Conservation (phyloP, 1,140 invertebrate genomes). For the Drosophila malerkotliana region DNA sequence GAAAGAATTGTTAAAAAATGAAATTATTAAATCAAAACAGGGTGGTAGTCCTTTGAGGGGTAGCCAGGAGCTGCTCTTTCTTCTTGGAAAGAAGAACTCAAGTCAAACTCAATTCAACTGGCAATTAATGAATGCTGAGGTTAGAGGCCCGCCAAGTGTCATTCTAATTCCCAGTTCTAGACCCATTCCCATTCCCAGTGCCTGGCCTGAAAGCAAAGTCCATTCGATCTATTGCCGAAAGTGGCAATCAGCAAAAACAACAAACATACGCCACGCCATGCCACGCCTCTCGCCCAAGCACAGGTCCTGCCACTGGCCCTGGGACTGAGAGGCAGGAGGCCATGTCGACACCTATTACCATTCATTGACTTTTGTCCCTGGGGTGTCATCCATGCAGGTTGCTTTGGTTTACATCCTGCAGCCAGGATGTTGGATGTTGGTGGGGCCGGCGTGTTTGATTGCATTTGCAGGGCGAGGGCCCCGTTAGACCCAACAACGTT, state of each 20-base stretch:
- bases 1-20: constrained; percentile 37
- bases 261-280: constrained; percentile 62
- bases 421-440: constrained; percentile 1
- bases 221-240: constrained; percentile 74
- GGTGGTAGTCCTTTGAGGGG: too few relatives aligned
- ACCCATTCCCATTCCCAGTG: not conserved
- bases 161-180: not conserved
- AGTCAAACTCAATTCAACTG: constrained; percentile 80
- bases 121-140: constrained; percentile 74
- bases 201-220: not conserved
- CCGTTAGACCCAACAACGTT: constrained; percentile 56
- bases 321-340: constrained; percentile 25
- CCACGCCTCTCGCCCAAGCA: constrained; percentile 37
- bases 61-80: too few relatives aligned
- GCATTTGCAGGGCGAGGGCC: constrained; percentile 73
- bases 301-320: not conserved
- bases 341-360: constrained; percentile 82
- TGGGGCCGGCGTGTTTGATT: constrained; percentile 69
- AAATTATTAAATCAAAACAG: constrained; percentile 22
- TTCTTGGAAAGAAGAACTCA: not conserved
- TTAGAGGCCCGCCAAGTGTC: not conserved
- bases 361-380: constrained; percentile 82
- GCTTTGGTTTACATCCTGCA: constrained; percentile 55
- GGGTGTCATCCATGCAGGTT: constrained; percentile 83
- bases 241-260: constrained; percentile 81